Percentiles rank a stretch among this genome's conserved stretches.
These are phyloP conservation scores for Calidris pygmaea DNA, from an alignment of 2,113 vertebrate genomes.

Conservation along the genomic window DNA sequence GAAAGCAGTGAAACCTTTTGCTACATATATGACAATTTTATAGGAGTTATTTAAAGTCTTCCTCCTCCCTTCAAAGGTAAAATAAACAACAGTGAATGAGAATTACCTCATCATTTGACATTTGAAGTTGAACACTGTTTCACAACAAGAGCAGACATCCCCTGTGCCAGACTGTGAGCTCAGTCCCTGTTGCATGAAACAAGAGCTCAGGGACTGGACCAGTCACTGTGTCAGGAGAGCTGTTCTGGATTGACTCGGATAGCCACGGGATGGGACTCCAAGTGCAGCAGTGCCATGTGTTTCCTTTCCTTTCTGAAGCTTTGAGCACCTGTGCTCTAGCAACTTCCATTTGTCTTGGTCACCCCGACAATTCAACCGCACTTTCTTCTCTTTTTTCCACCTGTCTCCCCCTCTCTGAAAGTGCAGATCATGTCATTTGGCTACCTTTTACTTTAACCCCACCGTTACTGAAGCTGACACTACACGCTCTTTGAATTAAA, in stretches of 20 bases:
- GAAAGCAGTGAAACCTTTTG: neutral
- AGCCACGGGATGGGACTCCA: neutral
- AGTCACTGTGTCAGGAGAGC: neutral
- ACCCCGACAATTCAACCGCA: rapidly evolving
- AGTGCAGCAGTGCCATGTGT: neutral
- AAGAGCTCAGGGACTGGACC: neutral
- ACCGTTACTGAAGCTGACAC: neutral
- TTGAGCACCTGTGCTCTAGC: neutral
- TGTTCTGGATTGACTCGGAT: neutral
- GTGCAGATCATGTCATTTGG: neutral
- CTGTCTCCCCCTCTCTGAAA: neutral
- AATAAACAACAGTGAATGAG: neutral
- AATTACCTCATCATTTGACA: slow-evolving; percentile 21
- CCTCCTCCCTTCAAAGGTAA: neutral
- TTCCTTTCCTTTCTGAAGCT: neutral
- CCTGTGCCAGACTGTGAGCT: slow-evolving; percentile 16
- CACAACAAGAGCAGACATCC: neutral
- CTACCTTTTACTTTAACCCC: neutral
- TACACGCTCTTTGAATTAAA: neutral
- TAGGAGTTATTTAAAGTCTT: neutral
- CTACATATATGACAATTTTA: neutral
- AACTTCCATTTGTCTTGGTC: neutral
- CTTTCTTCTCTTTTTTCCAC: neutral
- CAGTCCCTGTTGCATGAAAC: neutral
- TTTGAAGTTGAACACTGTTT: neutral